phyloP scores from a whole-genome alignment of 2,113 vertebrate genomes.

The Indicator maculatus region DNA sequence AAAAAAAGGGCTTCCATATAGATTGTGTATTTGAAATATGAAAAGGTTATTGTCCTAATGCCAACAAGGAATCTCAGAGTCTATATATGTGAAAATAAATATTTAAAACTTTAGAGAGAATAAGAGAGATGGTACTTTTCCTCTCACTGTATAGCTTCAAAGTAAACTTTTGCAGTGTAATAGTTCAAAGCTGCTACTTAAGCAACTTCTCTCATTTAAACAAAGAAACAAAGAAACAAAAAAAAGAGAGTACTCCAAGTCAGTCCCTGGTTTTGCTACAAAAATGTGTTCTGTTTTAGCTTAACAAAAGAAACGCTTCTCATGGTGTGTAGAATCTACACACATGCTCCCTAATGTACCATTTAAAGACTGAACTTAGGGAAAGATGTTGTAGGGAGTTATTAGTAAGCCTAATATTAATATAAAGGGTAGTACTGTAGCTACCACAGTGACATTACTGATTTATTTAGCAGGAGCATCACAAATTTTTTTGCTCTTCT shows the following conservation, averaged over 20 bases:
- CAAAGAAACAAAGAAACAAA: neutral
- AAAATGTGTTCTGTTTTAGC: slow-evolving; percentile 20
- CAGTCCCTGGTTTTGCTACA: neutral
- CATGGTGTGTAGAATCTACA: neutral
- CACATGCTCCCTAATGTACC: neutral
- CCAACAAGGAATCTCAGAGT: neutral
- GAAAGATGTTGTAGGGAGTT: neutral
- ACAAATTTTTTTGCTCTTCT: neutral
- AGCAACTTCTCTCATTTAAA: slow-evolving; percentile 20
- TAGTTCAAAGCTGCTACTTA: slow-evolving; percentile 43
- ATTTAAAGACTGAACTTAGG: neutral
- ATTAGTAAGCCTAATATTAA: neutral
- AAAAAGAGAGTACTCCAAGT: neutral
- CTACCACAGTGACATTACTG: neutral
- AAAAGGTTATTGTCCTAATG: neutral
- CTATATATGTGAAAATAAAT: neutral
- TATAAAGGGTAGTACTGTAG: neutral
- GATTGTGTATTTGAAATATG: slow-evolving; percentile 2
- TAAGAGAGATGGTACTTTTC: neutral
- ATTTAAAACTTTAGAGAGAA: slow-evolving; percentile 16
- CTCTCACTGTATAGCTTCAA: slow-evolving; percentile 18
- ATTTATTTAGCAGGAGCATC: neutral
- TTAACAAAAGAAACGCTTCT: neutral
- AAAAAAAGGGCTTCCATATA: neutral
- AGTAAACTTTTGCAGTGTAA: slow-evolving; percentile 5